Evolutionary conservation across 2,888 invertebrate species (phyloP).

Genomic region (Caenorhabditis parvicauda): DNA sequence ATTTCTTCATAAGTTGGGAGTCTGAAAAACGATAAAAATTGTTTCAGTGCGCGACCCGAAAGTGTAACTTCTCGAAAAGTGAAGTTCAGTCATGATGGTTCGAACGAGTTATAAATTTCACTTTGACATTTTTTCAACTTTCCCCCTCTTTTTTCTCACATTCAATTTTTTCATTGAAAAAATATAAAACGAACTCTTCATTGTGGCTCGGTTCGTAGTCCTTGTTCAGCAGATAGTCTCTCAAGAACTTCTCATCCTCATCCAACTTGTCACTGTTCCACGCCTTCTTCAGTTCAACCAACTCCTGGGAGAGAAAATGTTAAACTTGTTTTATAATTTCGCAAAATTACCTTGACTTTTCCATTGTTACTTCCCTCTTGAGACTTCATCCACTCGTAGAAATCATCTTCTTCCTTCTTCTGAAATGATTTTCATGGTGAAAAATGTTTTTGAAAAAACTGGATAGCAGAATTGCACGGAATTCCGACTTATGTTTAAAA

Average conservation of each 20-base stretch:
- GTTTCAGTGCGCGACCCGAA: no score
- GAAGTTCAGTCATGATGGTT: no score
- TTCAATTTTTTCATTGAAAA: slow-evolving; percentile 1
- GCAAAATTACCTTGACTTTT: slow-evolving; percentile 12
- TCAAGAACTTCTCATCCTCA: slow-evolving; percentile 81
- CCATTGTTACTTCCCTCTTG: slow-evolving; percentile 59
- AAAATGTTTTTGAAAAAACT: no score
- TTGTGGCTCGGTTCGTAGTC: slow-evolving; percentile 66
- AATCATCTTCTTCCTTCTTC: slow-evolving; percentile 69
- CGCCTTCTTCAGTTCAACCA: slow-evolving; percentile 28
- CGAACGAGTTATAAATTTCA: background rate
- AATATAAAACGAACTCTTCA: slow-evolving; percentile 17
- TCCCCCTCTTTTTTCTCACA: no score
- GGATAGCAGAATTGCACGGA: no score
- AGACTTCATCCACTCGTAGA: slow-evolving; percentile 78
- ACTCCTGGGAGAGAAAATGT: slow-evolving; percentile 8
- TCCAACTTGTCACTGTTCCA: slow-evolving; percentile 73
- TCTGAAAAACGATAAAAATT: slow-evolving; percentile 29
- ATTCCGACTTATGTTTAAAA: no score
- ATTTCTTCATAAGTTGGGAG: slow-evolving; percentile 71
- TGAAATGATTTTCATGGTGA: slow-evolving; percentile 1
- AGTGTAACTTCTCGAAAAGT: no score
- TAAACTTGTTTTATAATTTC: background rate
- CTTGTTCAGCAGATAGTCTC: slow-evolving; percentile 87
- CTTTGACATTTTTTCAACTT: no score